Base-by-base conservation (phyloP, 2,888 invertebrate species). In the Lysandra coridon region DNA sequence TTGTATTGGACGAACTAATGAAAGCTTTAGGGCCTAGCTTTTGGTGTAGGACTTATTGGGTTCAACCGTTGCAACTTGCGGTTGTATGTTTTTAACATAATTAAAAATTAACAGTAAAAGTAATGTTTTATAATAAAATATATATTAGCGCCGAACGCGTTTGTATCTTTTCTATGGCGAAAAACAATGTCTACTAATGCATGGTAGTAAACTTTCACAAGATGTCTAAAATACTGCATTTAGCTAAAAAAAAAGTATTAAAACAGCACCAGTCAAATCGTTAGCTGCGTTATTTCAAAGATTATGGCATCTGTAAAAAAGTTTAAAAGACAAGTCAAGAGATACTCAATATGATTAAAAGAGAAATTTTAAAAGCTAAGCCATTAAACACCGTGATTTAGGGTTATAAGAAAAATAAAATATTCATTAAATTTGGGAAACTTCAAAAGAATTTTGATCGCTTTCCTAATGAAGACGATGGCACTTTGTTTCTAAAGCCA, bases 1-100 rank as follows among this genome's bases (percentile, higher is more conserved):
- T 81, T 78, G 78, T 80, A 78, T 79, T 82, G 82, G 81, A 81
- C 82, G 81, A 79, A 57, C 78, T 69, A 17, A 53, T 79, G 64
- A 30, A 80, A 44, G 44, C 74, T 74, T n/a, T 23, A 23, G 40
- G n/a, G 74, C 73, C 37, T 17, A 37, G 17, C 14, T 57, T 57
- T 57, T 17, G 17, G 57, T 17, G 4, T 17, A 57, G 57, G 4
- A 4, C 4, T 73, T 73, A 44, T 33, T 33, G 5, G 14, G 17
- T 69, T 64, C 12, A 69, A 37, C 33, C 33, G 17, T 33, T 14
- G 23, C 14, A 7, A 23, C 57, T 4, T 12, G 64, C 30, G 30
- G 30, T 30, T 30, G 12, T 7, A 7, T 30, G 64, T 12, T 30
- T 12, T 64, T 23, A 64, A 64, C 64, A 30, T 10, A 12, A 64